Evolutionary conservation across 2,888 invertebrate species (phyloP).

Genomic region (Omphaloscelis lunosa): DNA sequence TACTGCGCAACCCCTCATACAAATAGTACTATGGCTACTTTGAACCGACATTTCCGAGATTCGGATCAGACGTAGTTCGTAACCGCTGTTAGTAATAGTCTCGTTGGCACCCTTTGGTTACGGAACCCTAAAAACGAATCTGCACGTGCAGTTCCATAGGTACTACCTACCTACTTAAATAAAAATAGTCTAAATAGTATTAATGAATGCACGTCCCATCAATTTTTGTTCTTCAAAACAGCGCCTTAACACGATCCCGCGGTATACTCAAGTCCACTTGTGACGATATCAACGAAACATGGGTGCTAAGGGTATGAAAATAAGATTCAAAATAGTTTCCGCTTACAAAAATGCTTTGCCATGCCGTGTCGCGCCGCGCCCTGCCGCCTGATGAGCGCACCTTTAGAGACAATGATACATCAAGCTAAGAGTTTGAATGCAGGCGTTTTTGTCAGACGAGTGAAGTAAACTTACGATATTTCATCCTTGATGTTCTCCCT

Average conservation of each 20-base stretch:
- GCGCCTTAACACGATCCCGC: neutral
- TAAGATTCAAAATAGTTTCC: neutral
- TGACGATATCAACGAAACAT: neutral
- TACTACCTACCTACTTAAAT: no score
- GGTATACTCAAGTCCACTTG: no score
- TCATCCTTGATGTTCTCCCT: no score
- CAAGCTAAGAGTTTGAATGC: neutral
- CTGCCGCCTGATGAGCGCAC: neutral
- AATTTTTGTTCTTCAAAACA: no score
- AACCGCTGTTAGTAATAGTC: no score
- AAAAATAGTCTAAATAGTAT: no score
- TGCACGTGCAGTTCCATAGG: neutral
- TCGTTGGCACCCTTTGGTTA: neutral
- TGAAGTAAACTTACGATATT: no score
- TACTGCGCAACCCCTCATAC: no score
- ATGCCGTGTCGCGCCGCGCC: neutral
- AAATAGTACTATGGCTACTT: no score
- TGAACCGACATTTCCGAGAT: no score
- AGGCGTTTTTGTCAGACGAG: neutral
- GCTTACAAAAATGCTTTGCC: neutral
- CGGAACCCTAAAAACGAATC: neutral
- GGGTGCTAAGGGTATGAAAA: neutral
- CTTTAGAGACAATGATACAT: neutral
- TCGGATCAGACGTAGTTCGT: no score
- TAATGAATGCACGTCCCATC: no score